Percentiles rank a stretch among this genome's conserved stretches.
These are phyloP conservation scores for Oxystoma pomonae DNA, from an alignment of 2,888 invertebrate genomes.

Conservation along the genomic window DNA sequence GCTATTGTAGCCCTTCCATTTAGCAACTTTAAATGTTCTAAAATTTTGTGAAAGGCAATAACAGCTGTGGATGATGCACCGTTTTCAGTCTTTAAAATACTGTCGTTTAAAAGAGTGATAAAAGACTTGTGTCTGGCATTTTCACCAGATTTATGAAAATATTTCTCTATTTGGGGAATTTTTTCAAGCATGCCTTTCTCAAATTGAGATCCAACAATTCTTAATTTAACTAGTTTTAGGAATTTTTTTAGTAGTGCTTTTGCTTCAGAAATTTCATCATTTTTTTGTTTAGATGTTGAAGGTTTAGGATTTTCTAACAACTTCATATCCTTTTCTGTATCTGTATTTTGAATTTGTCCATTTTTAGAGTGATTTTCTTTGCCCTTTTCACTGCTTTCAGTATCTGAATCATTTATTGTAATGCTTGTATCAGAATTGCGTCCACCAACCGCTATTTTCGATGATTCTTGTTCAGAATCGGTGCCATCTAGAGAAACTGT, in stretches of 20 bases:
- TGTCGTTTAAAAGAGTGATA: constrained; percentile 22
- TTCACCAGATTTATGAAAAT: constrained; percentile 25
- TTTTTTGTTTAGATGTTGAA: neutral
- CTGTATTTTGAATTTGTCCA: neutral
- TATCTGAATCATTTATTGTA: neutral
- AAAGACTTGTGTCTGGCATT: constrained; percentile 25
- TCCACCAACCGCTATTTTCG: neutral
- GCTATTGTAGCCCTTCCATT: constrained; percentile 24
- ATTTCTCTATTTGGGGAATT: constrained; percentile 24
- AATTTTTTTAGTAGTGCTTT: constrained; percentile 21
- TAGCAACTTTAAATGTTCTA: constrained; percentile 26
- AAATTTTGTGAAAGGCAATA: constrained; percentile 32
- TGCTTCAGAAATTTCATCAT: neutral
- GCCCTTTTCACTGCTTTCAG: neutral
- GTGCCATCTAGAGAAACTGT: neutral
- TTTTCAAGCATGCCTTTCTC: constrained; percentile 24
- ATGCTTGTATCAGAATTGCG: neutral
- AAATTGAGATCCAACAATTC: constrained; percentile 20
- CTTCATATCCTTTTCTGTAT: neutral
- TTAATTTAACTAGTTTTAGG: constrained; percentile 21
- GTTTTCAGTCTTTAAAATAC: constrained; percentile 21
- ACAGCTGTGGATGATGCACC: constrained; percentile 26
- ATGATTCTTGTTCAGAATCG: neutral
- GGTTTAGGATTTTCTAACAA: constrained; percentile 4
- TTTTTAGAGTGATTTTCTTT: neutral